Percentiles rank a stretch among this genome's conserved stretches.
phyloP scores from a whole-genome alignment of 2,888 invertebrate genomes.

The Leptopterna dolabrata region DNA sequence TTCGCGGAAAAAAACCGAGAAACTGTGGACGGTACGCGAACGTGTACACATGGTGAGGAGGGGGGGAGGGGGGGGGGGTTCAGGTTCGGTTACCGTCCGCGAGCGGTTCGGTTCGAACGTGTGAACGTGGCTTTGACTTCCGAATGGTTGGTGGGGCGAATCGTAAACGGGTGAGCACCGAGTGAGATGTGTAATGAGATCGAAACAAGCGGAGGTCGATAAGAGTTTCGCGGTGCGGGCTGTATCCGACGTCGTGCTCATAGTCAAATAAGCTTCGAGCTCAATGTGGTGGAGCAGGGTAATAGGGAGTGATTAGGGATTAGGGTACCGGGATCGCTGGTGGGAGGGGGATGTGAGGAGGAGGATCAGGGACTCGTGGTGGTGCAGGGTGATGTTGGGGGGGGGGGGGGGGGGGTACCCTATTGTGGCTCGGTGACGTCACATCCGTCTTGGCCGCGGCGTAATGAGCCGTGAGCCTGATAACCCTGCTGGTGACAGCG shows the following conservation, averaged over 20 bases:
- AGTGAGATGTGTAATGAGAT: conserved; percentile 34
- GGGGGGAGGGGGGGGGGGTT: too few species aligned
- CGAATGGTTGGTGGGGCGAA: not conserved
- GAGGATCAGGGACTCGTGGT: conserved; percentile 41
- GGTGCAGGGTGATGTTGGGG: not conserved
- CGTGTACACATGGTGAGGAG: too few species aligned
- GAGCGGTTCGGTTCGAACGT: too few species aligned
- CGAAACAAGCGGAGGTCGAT: conserved; percentile 36
- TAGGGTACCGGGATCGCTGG: not conserved
- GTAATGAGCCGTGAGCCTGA: conserved; percentile 55
- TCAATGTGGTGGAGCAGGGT: conserved; percentile 50
- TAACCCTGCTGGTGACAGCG: conserved; percentile 54
- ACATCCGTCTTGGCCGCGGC: conserved; percentile 55
- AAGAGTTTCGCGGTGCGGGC: not conserved
- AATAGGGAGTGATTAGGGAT: conserved; percentile 54
- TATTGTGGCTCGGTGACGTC: conserved; percentile 53
- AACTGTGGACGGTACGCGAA: too few species aligned
- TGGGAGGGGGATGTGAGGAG: not conserved
- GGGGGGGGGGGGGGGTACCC: conserved; percentile 17
- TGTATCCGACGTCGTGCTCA: not conserved
- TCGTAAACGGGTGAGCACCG: not conserved
- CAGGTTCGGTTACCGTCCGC: too few species aligned
- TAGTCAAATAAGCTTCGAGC: conserved; percentile 47
- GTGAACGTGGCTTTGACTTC: not conserved
- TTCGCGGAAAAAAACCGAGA: too few species aligned